Base-by-base conservation (phyloP, 2,888 invertebrate genomes). In the Drosophila flavopinicola region DNA sequence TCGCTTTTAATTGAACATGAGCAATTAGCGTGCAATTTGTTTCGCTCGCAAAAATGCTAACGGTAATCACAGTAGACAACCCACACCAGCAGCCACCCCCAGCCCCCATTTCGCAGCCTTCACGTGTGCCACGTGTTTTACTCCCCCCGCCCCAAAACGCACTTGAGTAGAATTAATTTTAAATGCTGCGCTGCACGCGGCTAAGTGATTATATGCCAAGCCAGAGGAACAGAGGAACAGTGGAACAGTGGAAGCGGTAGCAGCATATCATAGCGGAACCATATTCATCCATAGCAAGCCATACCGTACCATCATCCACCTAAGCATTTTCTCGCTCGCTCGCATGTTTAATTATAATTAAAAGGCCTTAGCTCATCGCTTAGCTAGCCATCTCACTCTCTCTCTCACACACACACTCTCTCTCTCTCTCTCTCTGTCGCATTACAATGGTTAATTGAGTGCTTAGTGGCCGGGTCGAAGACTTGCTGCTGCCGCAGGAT, bases 121-220 rank as follows among this genome's bases (percentile, higher is more conserved):
- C 74, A 68, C 71, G 67, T 78, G 68, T 65, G 75, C 79, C 73
- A 65, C 76, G 69, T 78, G 77, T 30, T 56, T 75, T 72, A 29
- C 35, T 73, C 53, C 51, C 58, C 15, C 29, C 29, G 42, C 37
- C 68, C 76, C 74, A 66, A 79, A 87, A 87, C 87, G 82, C 87
- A 88, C 87, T 88, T 88, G 85, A 80, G 87, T 78, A 78, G 88
- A 87, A 88, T 88, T 88, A 88, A 88, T 88, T 88, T 87, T 80
- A 88, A 88, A 88, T 87, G 78, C 75, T 68, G 57, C 57, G 69
- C 71, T 75, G 82, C 78, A 77, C 75, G 86, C 85, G 87, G 77
- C 87, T 87, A 87, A 88, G 83, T 87, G 87, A 88, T 88, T 88
- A 85, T 88, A 85, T 82, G 73, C 69, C 75, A 60, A 41, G 54